A percentile compares a stretch with the other conserved stretches of the same genome.
phyloP scores from a whole-genome alignment of 2,113 vertebrate genomes.

The Abramis brama region DNA sequence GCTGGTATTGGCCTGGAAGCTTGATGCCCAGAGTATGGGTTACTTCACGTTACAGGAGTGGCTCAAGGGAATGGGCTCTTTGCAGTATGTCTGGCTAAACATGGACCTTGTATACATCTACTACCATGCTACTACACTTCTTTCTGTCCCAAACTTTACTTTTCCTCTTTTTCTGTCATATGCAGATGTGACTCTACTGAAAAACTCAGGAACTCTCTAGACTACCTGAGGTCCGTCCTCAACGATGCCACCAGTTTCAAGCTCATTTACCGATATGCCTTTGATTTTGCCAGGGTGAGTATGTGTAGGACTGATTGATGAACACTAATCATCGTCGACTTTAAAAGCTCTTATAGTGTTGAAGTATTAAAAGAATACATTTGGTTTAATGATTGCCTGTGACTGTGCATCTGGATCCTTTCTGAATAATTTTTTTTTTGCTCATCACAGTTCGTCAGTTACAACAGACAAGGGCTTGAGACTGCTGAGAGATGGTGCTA shows the following conservation, averaged over 20 bases:
- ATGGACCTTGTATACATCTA: background rate
- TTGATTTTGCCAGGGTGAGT: conserved; percentile 99
- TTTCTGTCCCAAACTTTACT: background rate
- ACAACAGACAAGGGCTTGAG: conserved; percentile 8
- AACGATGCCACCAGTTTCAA: conserved; percentile 98
- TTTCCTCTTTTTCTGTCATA: background rate
- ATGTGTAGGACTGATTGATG: conserved; percentile 26
- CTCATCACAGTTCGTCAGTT: background rate
- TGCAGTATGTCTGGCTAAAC: conserved; percentile 85
- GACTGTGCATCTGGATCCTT: background rate
- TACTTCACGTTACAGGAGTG: conserved; percentile 99
- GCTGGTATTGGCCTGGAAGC: conserved; percentile 98
- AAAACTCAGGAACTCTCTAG: conserved; percentile 94
- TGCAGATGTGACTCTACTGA: conserved; percentile 96
- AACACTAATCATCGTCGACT: background rate
- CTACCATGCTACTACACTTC: background rate
- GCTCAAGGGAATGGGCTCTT: conserved; percentile 96
- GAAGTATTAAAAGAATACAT: background rate
- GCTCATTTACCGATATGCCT: conserved; percentile 99
- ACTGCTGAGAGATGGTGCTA: conserved; percentile 2
- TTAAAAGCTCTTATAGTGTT: background rate
- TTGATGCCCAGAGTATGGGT: conserved; percentile 99
- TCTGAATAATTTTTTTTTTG: background rate
- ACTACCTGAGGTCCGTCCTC: conserved; percentile 97
- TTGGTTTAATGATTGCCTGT: background rate